Evolutionary conservation across 2,113 vertebrate genomes (phyloP), one percentile per base, ranked within the genome.

Genomic region (Petroica traversi): DNA sequence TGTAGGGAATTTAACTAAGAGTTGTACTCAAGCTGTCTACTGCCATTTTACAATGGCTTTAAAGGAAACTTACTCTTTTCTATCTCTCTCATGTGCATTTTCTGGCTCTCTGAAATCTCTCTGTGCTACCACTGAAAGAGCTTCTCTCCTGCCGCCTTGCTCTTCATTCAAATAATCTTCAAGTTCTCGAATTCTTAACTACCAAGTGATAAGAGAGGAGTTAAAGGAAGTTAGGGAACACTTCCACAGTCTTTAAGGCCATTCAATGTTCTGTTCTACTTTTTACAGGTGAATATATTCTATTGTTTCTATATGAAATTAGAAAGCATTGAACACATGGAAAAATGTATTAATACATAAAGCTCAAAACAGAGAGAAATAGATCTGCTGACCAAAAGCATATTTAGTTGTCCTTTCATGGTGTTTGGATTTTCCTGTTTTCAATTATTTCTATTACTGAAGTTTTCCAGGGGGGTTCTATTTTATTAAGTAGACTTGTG

Each of bases 111-210:
- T 97, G 85, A 98, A 97, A 88, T 98, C 97, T 79, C 94, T 97
- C 82, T 95, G 97, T 96, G 99, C 97, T 97, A 98, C 97, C 85
- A 97, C 96, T 51, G 89, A 94, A 71, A 96, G 89, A 40, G 97
- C 98, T 98, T 99, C 98, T 92, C 97, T 97, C 61, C 98, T 98
- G 88, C 91, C 73, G 16, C 88, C 96, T 92, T 98, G 98, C 97
- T 99, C 98, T 64, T 93, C 95, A 57, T 96, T 97, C 92, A 99
- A 92, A 64, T 96, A 97, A 7, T 93, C 97, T 92, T 99, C 99
- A 61, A 99, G 97, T 89, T 99, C 98, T 92, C 91, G 96, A 85
- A 98, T 96, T 29, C 98, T 97, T 97, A 99, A 93, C 99, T 99
- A 94, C 8, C 58, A 62, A 62, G 64, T 55, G 24, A 95, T 81